A percentile compares a stretch with the other conserved stretches of the same genome.
Conservation (phyloP, 2,113 vertebrate genomes). For the Tyrannus savana region DNA sequence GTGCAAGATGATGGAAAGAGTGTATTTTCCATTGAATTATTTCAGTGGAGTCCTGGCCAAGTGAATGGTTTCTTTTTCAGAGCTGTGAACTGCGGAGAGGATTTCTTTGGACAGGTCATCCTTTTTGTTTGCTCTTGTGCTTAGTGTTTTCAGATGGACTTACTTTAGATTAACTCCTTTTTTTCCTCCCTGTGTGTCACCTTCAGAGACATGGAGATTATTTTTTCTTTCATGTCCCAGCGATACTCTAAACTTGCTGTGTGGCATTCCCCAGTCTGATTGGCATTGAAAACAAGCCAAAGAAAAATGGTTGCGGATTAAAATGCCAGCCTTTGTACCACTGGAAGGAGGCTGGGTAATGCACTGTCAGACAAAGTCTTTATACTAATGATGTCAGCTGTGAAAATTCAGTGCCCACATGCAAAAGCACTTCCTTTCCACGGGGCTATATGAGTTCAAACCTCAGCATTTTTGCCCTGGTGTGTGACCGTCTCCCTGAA, state of each 20-base stretch:
- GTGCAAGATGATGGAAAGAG: not conserved
- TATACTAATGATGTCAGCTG: conserved; percentile 7
- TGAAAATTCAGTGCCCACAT: conserved; percentile 52
- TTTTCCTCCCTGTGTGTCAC: not conserved
- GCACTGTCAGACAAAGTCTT: not conserved
- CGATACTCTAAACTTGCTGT: not conserved
- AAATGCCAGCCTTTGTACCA: conserved; percentile 29
- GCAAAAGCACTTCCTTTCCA: conserved; percentile 11
- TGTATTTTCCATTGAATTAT: not conserved
- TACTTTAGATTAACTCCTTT: not conserved
- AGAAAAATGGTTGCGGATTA: not conserved
- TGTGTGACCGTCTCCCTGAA: not conserved
- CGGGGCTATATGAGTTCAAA: not conserved
- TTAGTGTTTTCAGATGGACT: not conserved
- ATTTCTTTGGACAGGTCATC: not conserved
- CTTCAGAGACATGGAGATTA: not conserved
- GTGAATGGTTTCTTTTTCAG: not conserved
- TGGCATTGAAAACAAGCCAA: not conserved
- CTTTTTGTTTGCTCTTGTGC: not conserved
- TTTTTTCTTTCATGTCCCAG: not conserved
- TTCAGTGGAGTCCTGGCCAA: not conserved
- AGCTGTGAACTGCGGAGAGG: not conserved
- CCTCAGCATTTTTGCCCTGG: not conserved
- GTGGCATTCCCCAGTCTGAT: not conserved
- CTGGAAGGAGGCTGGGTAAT: not conserved